These are phyloP conservation scores for Eleginops maclovinus DNA, from an alignment of 2,113 vertebrate genomes.

Conservation along the genomic window DNA sequence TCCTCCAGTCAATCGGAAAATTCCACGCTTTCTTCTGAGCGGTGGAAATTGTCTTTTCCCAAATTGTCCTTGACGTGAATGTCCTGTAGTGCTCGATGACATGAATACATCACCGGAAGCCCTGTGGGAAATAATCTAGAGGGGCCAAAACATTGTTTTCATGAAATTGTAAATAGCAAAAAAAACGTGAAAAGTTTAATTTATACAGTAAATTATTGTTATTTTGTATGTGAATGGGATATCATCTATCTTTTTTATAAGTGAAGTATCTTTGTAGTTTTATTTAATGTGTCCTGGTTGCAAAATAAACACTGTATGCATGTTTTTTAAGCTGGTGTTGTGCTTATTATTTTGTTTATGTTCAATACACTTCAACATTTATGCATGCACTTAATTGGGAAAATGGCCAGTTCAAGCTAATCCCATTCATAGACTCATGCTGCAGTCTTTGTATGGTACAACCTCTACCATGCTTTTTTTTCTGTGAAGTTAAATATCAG, in stretches of 20 bases:
- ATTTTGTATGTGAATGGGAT: constrained; percentile 87
- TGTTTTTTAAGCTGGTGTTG: constrained; percentile 79
- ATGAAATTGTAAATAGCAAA: constrained; percentile 82
- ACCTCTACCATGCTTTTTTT: constrained; percentile 20
- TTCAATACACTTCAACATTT: not conserved
- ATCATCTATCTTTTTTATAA: constrained; percentile 88
- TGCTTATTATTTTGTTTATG: constrained; percentile 36
- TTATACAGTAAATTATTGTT: constrained; percentile 90
- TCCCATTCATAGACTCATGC: constrained; percentile 24
- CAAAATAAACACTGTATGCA: constrained; percentile 88
- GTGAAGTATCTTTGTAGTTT: constrained; percentile 86
- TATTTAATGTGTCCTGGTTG: constrained; percentile 87
- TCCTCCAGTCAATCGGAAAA: constrained; percentile 50
- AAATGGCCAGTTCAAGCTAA: constrained; percentile 27
- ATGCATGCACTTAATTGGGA: not conserved
- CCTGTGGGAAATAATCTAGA: constrained; percentile 40
- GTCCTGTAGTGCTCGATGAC: constrained; percentile 42
- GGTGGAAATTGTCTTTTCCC: constrained; percentile 41
- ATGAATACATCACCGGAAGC: constrained; percentile 50
- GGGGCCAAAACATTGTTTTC: constrained; percentile 70
- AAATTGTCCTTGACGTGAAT: constrained; percentile 49
- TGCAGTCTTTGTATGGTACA: constrained; percentile 26
- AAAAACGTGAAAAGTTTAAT: constrained; percentile 85
- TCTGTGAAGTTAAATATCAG: constrained; percentile 55
- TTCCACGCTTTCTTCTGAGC: constrained; percentile 40